Evolutionary conservation across 2,888 invertebrate genomes (phyloP), one percentile per base, ranked within the genome.

Genomic region (Eupelmus urozonus): DNA sequence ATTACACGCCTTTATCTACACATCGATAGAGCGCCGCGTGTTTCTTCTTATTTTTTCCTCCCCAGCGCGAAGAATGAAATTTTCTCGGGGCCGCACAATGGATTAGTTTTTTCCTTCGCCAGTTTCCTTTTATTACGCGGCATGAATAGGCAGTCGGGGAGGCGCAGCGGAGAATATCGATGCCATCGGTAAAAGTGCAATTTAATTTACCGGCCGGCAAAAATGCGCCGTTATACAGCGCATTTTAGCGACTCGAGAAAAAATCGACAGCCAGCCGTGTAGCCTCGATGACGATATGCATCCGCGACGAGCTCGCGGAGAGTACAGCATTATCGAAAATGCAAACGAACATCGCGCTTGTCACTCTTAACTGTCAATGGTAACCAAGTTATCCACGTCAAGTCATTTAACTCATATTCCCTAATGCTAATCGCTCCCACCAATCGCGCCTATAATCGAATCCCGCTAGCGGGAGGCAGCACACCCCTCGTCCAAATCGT

Each of bases 51-150:
- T 34, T 42, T 34, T 62, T 9, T 59, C 45, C 20, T 53, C 20
- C 16, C 7, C 49, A 23, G 45, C 16, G 11, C 42, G 55, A 51
- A 29, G 71, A 74, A 67, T 76, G 70, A 62, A 45, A 63, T 75
- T 79, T 79, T 76, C 72, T 76, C 55, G 13, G 40, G 42, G 53
- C 53, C n/a, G 76, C 49, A 79, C 79, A 79, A 72, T 78, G 74
- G 78, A 74, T 69, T 72, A 72, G 72, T 63, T 78, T 69, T 59
- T 73, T 67, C 45, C 65, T 63, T 55, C 18, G 53, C 60, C 67
- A 25, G 59, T 72, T 62, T 53, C 73, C 62, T 69, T 79, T 72
- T 59, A 69, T 72, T 67, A 51, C 51, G 51, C 73, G 51, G 71
- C 72, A 74, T 76, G 79, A 76, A 80, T 76, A 70, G 66, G 65